These are phyloP conservation scores for Trachymyrmex septentrionalis DNA, from an alignment of 1,140 invertebrate species.

Conservation along the genomic window DNA sequence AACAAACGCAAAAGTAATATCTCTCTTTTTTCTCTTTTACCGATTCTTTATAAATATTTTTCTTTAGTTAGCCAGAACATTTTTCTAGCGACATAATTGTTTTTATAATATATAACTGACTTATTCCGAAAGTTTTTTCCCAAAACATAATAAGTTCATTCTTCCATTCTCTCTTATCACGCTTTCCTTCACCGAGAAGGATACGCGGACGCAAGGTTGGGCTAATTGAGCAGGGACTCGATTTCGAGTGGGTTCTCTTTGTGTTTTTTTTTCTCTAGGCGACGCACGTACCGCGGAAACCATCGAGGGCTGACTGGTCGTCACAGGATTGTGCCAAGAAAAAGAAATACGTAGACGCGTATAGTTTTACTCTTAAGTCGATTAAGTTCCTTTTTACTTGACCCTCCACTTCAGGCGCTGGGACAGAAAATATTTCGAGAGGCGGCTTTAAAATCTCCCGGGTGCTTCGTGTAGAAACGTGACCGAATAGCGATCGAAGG, in stretches of 20 bases:
- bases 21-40: neutral
- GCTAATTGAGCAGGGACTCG: constrained; percentile 83
- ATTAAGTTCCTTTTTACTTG: constrained; percentile 63
- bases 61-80: neutral
- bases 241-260: constrained; percentile 78
- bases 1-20: neutral
- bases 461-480: constrained; percentile 34
- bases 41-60: neutral
- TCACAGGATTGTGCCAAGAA: constrained; percentile 63
- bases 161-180: neutral
- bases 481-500: constrained; percentile 62
- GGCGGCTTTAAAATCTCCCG: constrained; percentile 56
- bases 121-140: neutral
- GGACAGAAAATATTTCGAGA: constrained; percentile 56
- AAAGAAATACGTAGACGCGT: constrained; percentile 55
- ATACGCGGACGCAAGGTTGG: constrained; percentile 72
- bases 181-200: neutral
- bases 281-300: constrained; percentile 79
- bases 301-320: constrained; percentile 66
- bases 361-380: constrained; percentile 70
- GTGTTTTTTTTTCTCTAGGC: constrained; percentile 78
- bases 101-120: neutral
- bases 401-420: constrained; percentile 24
- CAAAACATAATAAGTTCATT: constrained; percentile 29
- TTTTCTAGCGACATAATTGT: neutral